phyloP scores from a whole-genome alignment of 1,140 invertebrate species.

The Gonioctena quinquepunctata region DNA sequence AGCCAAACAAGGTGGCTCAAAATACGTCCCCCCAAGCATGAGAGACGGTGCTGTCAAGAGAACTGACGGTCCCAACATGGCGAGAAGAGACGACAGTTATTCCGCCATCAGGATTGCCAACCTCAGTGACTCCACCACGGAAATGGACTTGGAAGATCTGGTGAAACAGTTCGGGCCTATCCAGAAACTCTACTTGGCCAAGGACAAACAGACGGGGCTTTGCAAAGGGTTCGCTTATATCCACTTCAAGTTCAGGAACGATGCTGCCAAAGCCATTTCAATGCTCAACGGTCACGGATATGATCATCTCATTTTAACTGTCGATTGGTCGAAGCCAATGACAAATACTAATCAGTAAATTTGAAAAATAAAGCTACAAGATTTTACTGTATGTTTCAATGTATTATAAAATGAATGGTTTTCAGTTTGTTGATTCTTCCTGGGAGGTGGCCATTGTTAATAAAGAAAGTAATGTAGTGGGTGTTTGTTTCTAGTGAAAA shows the following conservation, averaged over 20 bases:
- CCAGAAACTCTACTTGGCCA: constrained; percentile 85
- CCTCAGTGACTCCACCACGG: constrained; percentile 93
- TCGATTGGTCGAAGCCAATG: constrained; percentile 95
- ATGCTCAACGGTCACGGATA: constrained; percentile 94
- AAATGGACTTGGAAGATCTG: constrained; percentile 93
- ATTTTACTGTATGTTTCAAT: too few relatives aligned
- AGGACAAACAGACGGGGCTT: constrained; percentile 79
- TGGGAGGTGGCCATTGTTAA: too few relatives aligned
- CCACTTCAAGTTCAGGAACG: constrained; percentile 86
- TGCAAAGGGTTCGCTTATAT: constrained; percentile 97
- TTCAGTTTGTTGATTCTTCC: too few relatives aligned
- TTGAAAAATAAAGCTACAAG: neutral
- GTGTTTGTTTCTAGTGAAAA: too few relatives aligned
- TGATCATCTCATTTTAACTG: constrained; percentile 96
- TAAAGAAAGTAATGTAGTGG: too few relatives aligned
- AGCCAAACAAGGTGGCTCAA: constrained; percentile 59
- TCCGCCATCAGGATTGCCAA: constrained; percentile 96
- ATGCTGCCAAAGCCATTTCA: constrained; percentile 90
- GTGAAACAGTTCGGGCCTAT: constrained; percentile 91
- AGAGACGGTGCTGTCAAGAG: constrained; percentile 78
- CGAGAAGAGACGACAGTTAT: constrained; percentile 77
- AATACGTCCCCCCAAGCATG: constrained; percentile 86
- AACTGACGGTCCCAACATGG: constrained; percentile 72
- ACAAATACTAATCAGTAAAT: constrained; percentile 13
- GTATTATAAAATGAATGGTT: too few relatives aligned